Evolutionary conservation across 2,113 vertebrate genomes (phyloP), one percentile per base, ranked within the genome.

Genomic region (Atherinomorus stipes): DNA sequence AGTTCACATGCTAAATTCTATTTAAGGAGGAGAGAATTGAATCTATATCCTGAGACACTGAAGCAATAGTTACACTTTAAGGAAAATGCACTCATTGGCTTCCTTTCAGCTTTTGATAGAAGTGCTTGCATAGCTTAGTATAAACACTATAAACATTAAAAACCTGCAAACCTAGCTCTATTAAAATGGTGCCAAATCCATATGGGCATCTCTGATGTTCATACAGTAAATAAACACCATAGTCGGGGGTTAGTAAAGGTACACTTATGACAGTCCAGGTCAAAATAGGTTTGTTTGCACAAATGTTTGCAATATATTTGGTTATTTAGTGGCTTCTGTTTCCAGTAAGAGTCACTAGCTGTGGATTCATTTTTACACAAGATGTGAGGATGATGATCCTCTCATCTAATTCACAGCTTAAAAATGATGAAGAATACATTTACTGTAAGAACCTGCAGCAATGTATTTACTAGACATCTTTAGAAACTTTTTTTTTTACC

Each of bases 1-100:
- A 28, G 23, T 22, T 16, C 16, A 58, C 23, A n/a, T 56, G 34
- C 31, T 54, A 40, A 68, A 25, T 61, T 51, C 50, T 71, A 49
- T 63, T 64, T 31, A 34, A 26, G 44, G 66, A 70, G 21, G 7
- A 40, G 49, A 26, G 19, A 15, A 7, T 44, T 1, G 37, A 42
- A 42, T 57, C 3, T 26, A 16, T 15, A 53, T 63, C 58, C 25
- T 34, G 28, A 23, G 25, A 4, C 13, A 11, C 28, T 19, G n/a
- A 64, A 71, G 49, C 0, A 50, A 23, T 7, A 28, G 16, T 69
- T 60, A n/a, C 23, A 45, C 31, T 38, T 19, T 47, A 23, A 21
- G 19, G 50, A 40, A 73, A 44, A 37, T 22, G 5, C 12, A 23
- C 11, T 31, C 31, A 53, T 3, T 44, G 0, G 12, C 4, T 31